phyloP scores from a whole-genome alignment of 2,797 vertebrate species.

The Apodemus agrarius region DNA sequence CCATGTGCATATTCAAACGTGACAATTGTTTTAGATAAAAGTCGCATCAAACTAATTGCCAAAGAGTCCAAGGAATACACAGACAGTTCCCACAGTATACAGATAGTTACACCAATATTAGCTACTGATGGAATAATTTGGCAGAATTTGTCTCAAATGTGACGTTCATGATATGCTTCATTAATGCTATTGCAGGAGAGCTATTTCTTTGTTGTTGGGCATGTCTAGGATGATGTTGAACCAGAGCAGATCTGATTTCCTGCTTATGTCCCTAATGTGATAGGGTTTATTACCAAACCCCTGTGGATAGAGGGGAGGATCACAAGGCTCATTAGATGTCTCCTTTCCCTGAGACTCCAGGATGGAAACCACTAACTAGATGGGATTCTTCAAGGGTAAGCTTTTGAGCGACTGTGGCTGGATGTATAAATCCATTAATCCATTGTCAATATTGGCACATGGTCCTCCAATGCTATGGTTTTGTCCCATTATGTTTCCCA shows the following conservation, averaged over 20 bases:
- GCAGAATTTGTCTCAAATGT: background rate
- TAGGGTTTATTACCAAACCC: no score
- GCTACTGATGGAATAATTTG: background rate
- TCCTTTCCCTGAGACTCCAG: background rate
- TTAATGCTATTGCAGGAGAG: background rate
- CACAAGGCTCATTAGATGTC: accelerated
- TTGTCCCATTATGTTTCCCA: background rate
- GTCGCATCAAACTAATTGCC: background rate
- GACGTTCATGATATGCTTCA: background rate
- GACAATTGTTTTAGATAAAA: background rate
- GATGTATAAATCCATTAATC: background rate
- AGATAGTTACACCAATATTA: background rate
- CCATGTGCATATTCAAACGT: background rate
- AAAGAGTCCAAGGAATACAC: background rate
- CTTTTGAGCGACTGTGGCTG: background rate
- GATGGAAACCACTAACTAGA: no score
- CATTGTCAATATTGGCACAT: no score
- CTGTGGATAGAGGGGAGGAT: background rate
- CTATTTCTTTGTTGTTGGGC: background rate
- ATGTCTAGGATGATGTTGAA: background rate
- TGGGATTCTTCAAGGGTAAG: background rate
- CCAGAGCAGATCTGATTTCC: background rate
- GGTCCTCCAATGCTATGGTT: background rate
- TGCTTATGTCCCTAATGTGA: background rate
- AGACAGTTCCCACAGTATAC: no score